Evolutionary conservation across 2,113 vertebrate species (phyloP), one percentile per base, ranked within the genome.

Genomic region (Chloebia gouldiae): DNA sequence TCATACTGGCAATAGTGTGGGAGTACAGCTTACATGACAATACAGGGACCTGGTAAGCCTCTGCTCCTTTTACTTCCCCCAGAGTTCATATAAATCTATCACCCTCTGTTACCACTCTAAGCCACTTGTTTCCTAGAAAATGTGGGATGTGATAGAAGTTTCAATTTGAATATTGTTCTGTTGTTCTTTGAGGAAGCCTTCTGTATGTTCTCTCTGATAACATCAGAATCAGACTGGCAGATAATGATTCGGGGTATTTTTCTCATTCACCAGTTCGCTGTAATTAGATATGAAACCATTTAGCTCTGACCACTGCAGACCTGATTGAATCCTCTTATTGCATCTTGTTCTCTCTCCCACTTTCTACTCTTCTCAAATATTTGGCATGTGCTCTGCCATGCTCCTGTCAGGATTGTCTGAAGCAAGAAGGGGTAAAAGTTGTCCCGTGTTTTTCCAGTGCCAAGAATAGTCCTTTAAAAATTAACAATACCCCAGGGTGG

Each of bases 81-180:
- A 3, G 21, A 24, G 39, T 68, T 91, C 39, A 11, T 28, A 45
- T 11, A 33, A 66, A 68, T 39, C 56, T 81, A 33, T 51, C 90
- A 90, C 28, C 17, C 44, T 78, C 76, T 68, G 35, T 56, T 89
- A 31, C 84, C 35, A 27, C 49, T 54, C 70, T 64, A 60, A 94
- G 69, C 33, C 44, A 56, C 44, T 91, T 72, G 33, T 68, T 94
- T 94, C 81, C 70, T 73, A 77, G 73, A 96, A 86, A 93, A 93
- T 68, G 72, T 80, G 63, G 76, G 80, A 90, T 88, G 87, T 71
- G 90, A 63, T 24, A 37, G 31, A 89, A 89, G 81, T 65, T 81
- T 56, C 27, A n/a, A 11, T 85, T 90, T 91, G 44, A 50, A 18
- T 82, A 22, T 33, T 56, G 64, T 51, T 88, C 47, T 40, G 60